Base-by-base conservation (phyloP, 1,140 invertebrate genomes). In the Neotoxoptera formosana region DNA sequence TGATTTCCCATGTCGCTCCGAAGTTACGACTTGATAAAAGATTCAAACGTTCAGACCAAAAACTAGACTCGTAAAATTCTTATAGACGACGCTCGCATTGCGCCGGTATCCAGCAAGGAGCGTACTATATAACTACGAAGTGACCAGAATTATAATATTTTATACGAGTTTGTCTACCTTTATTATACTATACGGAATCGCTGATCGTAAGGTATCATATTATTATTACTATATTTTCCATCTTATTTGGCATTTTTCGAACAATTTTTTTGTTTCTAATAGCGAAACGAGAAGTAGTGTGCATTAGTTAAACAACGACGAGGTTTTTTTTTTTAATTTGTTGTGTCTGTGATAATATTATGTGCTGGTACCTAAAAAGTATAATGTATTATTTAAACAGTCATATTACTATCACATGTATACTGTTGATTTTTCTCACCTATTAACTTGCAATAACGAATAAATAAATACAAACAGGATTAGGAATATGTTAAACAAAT, bases 11-110 rank as follows among this genome's bases (percentile, higher is more conserved):
- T 92, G 90, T 92, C 23, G 45, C 67, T 34, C 20, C 11, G 0
- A 11, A 92, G 34, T 92, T 92, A 92, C 67, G 90, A 92, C 67
- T 51, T 47, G 23, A 45, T 48, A 92, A 92, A 92, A 83, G 45
- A 92, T 81, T 51, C 88, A 56, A 89, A 56, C 17, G 8, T 21
- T n/a, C 30, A 25, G 9, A 36, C 45, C 47, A 34, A 92, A 83
- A 83, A 36, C 14, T 81, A 92, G 45, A 8, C 30, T 92, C 45
- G 90, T 92, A 83, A 92, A 92, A 83, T 56, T 53, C n/a, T 7
- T 36, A 30, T 45, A n/a, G 83, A 84, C 17, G 0, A 41, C 41
- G 83, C 9, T 76, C 9, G 6, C 30, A 76, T 76, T 76, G 30
- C 60, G 60, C n/a, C 30, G n/a, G n/a, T 76, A 17, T 14, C 60